A percentile compares a stretch with the other conserved stretches of the same genome.
Evolutionary conservation across 2,113 vertebrate genomes (phyloP).

Genomic region (Callocephalon fimbriatum): DNA sequence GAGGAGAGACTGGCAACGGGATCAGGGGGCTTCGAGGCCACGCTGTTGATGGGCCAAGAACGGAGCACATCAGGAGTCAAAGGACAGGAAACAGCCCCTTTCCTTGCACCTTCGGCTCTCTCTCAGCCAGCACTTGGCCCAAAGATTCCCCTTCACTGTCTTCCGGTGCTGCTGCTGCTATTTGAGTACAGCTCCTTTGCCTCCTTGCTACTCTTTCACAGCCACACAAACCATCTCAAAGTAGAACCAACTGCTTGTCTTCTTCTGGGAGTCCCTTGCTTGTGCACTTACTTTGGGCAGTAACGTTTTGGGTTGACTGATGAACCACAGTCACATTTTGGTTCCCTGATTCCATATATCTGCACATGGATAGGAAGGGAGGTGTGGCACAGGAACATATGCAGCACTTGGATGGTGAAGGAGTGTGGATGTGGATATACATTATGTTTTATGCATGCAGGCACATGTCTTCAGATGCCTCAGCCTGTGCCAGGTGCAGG

Average conservation of each 20-base stretch:
- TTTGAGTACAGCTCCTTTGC: neutral
- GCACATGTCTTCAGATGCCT: neutral
- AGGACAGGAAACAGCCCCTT: neutral
- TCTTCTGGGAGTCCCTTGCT: neutral
- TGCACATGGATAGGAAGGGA: neutral
- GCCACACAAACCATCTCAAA: neutral
- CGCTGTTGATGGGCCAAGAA: neutral
- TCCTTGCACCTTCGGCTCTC: neutral
- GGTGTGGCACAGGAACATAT: neutral
- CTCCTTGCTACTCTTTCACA: neutral
- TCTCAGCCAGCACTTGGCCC: neutral
- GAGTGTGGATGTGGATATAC: neutral
- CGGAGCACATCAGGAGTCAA: neutral
- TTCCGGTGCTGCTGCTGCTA: neutral
- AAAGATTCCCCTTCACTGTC: neutral
- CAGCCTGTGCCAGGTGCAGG: neutral
- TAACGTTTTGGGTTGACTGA: neutral
- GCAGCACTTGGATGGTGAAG: neutral
- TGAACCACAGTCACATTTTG: neutral
- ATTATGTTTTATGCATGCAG: neutral
- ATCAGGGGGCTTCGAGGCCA: fast-evolving
- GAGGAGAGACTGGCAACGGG: neutral
- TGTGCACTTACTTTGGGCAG: neutral
- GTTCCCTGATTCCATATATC: neutral
- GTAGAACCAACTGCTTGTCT: neutral